phyloP scores from a whole-genome alignment of 2,888 invertebrate species.

The Drosophila cracens region DNA sequence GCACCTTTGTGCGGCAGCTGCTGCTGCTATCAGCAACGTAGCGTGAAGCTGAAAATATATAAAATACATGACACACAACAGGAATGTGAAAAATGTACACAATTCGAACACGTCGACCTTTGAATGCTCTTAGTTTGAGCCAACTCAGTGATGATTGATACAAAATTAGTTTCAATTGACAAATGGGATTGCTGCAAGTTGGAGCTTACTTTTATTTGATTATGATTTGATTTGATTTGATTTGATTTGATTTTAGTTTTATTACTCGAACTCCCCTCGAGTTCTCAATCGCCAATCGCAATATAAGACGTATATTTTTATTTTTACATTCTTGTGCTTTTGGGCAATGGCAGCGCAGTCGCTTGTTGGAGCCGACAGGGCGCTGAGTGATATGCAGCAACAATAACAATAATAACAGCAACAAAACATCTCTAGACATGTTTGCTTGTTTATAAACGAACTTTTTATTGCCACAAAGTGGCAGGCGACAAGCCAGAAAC shows the following conservation, averaged over 20 bases:
- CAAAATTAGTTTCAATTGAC: neutral
- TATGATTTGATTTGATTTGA: conserved; percentile 1
- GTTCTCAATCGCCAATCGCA: neutral
- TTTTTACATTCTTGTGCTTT: conserved; percentile 6
- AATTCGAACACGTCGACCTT: conserved; percentile 22
- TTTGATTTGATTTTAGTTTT: conserved; percentile 4
- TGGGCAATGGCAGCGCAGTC: conserved; percentile 19
- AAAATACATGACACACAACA: conserved; percentile 20
- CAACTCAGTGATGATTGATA: neutral
- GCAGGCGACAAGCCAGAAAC: conserved; percentile 67
- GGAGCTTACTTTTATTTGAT: neutral
- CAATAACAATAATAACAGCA: conserved; percentile 48
- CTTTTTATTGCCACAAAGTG: conserved; percentile 77
- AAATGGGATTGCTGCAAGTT: neutral
- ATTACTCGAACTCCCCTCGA: neutral
- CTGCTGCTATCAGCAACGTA: conserved; percentile 7
- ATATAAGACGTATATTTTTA: neutral
- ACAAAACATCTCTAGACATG: conserved; percentile 56
- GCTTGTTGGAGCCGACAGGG: conserved; percentile 50
- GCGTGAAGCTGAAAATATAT: conserved; percentile 5
- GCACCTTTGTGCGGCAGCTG: conserved; percentile 1
- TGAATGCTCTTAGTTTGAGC: conserved; percentile 12
- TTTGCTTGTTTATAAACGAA: conserved; percentile 77
- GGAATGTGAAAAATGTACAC: conserved; percentile 22
- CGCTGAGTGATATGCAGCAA: conserved; percentile 64